These are phyloP conservation scores for Kuschelorhynchus macadamiae DNA, from an alignment of 2,888 invertebrate species.

Conservation along the genomic window DNA sequence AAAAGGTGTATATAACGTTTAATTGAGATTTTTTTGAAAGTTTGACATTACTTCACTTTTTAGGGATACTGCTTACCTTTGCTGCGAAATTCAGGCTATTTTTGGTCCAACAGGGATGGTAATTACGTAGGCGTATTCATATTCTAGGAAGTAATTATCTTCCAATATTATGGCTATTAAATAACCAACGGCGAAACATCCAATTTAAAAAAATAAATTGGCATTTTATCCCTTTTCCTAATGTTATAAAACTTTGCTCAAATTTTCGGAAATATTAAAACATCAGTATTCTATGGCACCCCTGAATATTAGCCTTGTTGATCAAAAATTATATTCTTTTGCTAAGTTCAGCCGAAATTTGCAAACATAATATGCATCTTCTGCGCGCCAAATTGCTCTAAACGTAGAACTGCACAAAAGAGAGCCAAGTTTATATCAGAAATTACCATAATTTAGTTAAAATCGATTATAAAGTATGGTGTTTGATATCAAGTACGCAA, in stretches of 20 bases:
- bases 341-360: conserved; percentile 21
- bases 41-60: no score
- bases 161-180: no score
- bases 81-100: no score
- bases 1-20: no score
- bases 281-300: conserved; percentile 17
- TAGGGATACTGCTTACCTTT: no score
- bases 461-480: conserved; percentile 67
- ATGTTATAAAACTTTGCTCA: conserved; percentile 1
- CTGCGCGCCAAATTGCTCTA: conserved; percentile 38
- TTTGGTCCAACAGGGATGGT: no score
- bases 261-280: conserved; percentile 25
- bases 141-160: no score
- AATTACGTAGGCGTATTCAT: no score
- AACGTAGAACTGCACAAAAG: conserved; percentile 23
- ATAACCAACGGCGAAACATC: no score
- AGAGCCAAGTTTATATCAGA: conserved; percentile 64
- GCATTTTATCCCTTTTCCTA: neutral
- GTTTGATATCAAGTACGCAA: conserved; percentile 65
- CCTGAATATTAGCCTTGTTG: conserved; percentile 5
- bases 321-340: conserved; percentile 30
- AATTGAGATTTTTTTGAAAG: no score
- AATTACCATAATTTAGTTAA: conserved; percentile 68
- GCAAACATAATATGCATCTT: conserved; percentile 40
- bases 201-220: no score